A percentile compares a stretch with the other conserved stretches of the same genome.
These are phyloP conservation scores for Conus canariensis DNA, from an alignment of 2,888 invertebrate genomes.

Conservation along the genomic window DNA sequence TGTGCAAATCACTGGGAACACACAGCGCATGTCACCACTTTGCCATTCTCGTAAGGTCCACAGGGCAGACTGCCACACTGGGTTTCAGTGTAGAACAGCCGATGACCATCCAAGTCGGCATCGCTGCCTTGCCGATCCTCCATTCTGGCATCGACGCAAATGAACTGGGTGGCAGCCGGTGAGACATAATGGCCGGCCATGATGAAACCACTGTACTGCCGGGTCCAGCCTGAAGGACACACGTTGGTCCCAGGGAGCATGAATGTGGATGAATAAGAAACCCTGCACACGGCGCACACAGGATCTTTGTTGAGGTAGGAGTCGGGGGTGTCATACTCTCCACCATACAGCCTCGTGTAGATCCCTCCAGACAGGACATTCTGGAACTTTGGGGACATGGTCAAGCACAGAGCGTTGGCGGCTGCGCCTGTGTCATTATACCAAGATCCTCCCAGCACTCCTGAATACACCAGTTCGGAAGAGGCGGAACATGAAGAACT, in stretches of 20 bases:
- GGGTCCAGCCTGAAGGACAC: background rate
- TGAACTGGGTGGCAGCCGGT: background rate
- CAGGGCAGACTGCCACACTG: conserved; percentile 8
- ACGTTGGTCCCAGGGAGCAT: background rate
- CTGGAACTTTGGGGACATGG: background rate
- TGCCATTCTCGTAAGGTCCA: background rate
- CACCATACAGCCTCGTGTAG: background rate
- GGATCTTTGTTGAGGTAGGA: background rate
- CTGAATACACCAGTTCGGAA: background rate
- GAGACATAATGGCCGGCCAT: background rate
- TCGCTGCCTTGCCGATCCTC: background rate
- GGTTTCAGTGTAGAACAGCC: background rate
- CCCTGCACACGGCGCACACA: background rate
- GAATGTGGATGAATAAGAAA: background rate
- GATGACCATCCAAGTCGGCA: background rate
- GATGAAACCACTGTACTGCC: background rate
- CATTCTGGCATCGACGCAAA: background rate
- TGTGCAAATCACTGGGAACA: background rate
- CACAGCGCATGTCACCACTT: conserved; percentile 6
- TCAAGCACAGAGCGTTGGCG: background rate
- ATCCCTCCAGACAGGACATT: background rate
- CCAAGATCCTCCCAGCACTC: background rate
- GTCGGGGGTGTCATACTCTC: conserved; percentile 10
- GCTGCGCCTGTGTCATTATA: background rate
- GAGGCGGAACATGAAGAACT: background rate